Percentiles rank a stretch among this genome's conserved stretches.
Conservation (phyloP, 1,140 invertebrate genomes). For the Gonioctena quinquepunctata region DNA sequence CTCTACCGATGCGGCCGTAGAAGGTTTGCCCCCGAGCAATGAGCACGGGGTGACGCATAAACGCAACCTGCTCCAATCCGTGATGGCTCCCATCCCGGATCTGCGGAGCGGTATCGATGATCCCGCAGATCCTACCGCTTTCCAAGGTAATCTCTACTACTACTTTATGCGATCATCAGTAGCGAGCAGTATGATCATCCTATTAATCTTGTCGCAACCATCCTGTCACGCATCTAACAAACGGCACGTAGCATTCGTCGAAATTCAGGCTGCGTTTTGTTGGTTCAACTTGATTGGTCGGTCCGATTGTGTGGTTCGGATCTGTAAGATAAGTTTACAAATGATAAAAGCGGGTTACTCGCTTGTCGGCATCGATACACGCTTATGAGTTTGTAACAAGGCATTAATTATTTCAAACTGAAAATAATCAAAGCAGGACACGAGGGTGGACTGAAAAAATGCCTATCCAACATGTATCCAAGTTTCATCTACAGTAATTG, state of each 20-base stretch:
- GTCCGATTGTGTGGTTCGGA: too few relatives aligned
- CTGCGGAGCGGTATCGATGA: slow-evolving; percentile 76
- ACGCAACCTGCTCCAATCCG: slow-evolving; percentile 76
- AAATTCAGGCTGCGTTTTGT: neutral
- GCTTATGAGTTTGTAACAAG: too few relatives aligned
- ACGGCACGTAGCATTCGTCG: neutral
- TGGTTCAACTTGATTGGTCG: neutral
- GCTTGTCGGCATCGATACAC: too few relatives aligned
- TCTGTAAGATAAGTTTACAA: too few relatives aligned
- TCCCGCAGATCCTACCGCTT: slow-evolving; percentile 59
- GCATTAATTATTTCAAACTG: too few relatives aligned
- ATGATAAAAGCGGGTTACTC: too few relatives aligned
- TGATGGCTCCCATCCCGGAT: slow-evolving; percentile 79
- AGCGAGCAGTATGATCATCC: neutral
- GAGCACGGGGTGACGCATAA: slow-evolving; percentile 82
- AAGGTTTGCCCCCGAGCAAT: slow-evolving; percentile 68
- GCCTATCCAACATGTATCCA: too few relatives aligned
- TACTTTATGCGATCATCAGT: neutral
- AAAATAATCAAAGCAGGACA: too few relatives aligned
- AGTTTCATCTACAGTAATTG: too few relatives aligned
- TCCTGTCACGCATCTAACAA: neutral
- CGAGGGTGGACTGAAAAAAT: too few relatives aligned
- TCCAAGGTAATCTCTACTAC: slow-evolving; percentile 61
- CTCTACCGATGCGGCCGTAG: slow-evolving; percentile 35
- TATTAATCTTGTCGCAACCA: neutral